Conservation (phyloP, 2,113 vertebrate species). For the Natator depressus region DNA sequence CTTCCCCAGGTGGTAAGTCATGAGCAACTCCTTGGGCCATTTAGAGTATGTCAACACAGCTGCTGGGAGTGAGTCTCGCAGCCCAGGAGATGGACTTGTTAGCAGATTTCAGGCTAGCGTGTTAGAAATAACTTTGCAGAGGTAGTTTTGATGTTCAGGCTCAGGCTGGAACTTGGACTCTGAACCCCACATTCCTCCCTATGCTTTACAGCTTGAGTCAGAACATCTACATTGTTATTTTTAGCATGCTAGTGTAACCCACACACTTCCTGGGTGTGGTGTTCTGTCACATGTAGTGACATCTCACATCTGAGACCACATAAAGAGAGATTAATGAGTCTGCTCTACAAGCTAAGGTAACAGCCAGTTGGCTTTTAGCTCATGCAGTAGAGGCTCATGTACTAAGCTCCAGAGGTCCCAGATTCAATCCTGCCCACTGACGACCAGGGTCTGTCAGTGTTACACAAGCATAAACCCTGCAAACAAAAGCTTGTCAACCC, state of each 20-base stretch:
- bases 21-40: not conserved
- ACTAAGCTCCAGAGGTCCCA: too few relatives aligned
- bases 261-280: too few relatives aligned
- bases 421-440: too few relatives aligned
- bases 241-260: not conserved
- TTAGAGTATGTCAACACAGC: not conserved
- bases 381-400: too few relatives aligned
- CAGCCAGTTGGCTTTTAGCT: too few relatives aligned
- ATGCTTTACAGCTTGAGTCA: not conserved
- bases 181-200: not conserved
- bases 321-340: too few relatives aligned
- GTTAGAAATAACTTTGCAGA: not conserved
- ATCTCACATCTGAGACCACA: too few relatives aligned
- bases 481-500: not conserved
- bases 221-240: not conserved
- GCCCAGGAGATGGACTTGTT: not conserved
- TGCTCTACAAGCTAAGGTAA: too few relatives aligned
- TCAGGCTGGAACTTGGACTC: not conserved
- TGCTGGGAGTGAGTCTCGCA: not conserved
- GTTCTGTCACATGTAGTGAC: too few relatives aligned
- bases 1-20: not conserved
- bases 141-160: not conserved
- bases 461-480: not conserved
- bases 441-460: too few relatives aligned
- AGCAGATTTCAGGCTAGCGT: not conserved